These are phyloP conservation scores for Spicauda simplicius DNA, from an alignment of 2,888 invertebrate species.

Conservation along the genomic window DNA sequence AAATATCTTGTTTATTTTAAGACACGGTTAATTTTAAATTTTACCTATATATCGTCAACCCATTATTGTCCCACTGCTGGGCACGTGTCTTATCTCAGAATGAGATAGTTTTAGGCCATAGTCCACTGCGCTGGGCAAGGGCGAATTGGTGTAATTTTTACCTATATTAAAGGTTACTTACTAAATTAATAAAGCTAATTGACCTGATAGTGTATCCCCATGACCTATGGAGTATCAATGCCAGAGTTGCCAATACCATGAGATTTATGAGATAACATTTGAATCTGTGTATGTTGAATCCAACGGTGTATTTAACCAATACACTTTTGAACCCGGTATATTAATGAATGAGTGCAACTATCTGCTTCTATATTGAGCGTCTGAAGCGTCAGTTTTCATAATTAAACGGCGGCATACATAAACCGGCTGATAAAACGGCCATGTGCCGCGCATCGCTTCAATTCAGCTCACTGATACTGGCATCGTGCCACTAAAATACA, in stretches of 20 bases:
- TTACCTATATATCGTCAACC: no score
- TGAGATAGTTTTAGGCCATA: no score
- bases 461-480: conserved; percentile 57
- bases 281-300: neutral
- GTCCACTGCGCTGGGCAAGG: no score
- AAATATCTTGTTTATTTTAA: no score
- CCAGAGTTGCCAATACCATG: neutral
- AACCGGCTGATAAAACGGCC: conserved; percentile 58
- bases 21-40: no score
- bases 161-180: no score
- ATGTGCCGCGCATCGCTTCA: conserved; percentile 58
- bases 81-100: no score
- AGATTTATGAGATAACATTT: conserved; percentile 1
- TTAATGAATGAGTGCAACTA: conserved; percentile 32
- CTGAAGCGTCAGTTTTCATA: conserved; percentile 38
- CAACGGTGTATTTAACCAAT: conserved; percentile 17
- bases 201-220: no score
- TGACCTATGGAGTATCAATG: no score
- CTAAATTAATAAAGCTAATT: neutral
- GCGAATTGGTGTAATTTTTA: no score
- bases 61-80: no score
- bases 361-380: conserved; percentile 34
- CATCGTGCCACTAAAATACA: conserved; percentile 54
- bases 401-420: conserved; percentile 42
- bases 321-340: conserved; percentile 21